Percentiles rank a stretch among this genome's conserved stretches.
Conservation (phyloP, 64 coral and sea anemone genomes). For the Pocillopora verrucosa region DNA sequence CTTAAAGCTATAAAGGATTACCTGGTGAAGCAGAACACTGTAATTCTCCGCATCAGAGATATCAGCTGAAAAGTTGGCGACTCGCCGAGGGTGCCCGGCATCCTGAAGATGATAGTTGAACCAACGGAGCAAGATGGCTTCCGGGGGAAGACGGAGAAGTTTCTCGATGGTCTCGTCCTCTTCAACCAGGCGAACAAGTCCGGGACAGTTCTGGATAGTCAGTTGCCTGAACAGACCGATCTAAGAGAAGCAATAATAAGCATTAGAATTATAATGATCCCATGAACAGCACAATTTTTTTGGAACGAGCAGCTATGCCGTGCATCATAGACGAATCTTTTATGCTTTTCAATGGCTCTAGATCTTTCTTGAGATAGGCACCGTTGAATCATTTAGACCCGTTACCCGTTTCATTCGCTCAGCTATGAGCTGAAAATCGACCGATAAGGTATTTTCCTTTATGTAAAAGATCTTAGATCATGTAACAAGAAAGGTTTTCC, state of each 20-base stretch:
- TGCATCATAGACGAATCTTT: too few relatives aligned
- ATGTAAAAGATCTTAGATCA: too few relatives aligned
- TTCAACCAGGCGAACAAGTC: slow-evolving; percentile 75
- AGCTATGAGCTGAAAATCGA: too few relatives aligned
- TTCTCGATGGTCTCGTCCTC: slow-evolving; percentile 79
- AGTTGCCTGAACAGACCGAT: slow-evolving; percentile 88
- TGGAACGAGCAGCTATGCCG: not conserved
- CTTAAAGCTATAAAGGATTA: not conserved
- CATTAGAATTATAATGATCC: not conserved
- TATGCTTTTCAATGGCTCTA: too few relatives aligned
- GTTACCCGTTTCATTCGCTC: too few relatives aligned
- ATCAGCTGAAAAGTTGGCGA: slow-evolving; percentile 80
- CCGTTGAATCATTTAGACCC: too few relatives aligned
- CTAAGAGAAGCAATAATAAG: slow-evolving; percentile 27
- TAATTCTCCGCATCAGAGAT: slow-evolving; percentile 89
- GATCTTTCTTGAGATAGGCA: too few relatives aligned
- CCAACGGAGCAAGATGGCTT: slow-evolving; percentile 87
- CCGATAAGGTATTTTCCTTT: too few relatives aligned
- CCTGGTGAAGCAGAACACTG: slow-evolving; percentile 85
- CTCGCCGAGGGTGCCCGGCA: slow-evolving; percentile 75
- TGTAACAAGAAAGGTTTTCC: too few relatives aligned
- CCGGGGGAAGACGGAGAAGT: slow-evolving; percentile 73
- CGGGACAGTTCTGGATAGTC: slow-evolving; percentile 80
- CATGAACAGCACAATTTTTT: not conserved
- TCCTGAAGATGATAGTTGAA: slow-evolving; percentile 89